phyloP scores from a whole-genome alignment of 2,888 invertebrate genomes.

The Pterostichus niger region DNA sequence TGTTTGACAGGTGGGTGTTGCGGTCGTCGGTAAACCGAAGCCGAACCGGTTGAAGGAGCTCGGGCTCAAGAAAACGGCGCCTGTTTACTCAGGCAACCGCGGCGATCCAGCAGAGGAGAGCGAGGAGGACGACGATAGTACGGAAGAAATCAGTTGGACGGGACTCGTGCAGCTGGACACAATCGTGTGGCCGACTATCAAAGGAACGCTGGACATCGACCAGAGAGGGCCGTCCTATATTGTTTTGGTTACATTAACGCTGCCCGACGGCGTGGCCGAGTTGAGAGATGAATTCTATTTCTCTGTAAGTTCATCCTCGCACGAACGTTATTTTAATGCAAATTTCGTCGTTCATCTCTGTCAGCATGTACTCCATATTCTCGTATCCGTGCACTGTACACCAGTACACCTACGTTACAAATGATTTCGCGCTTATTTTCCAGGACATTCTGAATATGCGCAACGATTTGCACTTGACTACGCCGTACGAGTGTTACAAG shows the following conservation, averaged over 20 bases:
- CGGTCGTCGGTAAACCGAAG: slow-evolving; percentile 75
- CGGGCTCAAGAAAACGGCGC: slow-evolving; percentile 73
- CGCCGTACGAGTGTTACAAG: slow-evolving; percentile 78
- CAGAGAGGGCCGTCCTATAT: slow-evolving; percentile 78
- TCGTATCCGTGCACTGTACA: background rate
- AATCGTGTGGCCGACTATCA: slow-evolving; percentile 80
- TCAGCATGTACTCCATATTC: slow-evolving; percentile 40
- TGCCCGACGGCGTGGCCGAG: slow-evolving; percentile 80
- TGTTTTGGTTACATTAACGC: slow-evolving; percentile 77
- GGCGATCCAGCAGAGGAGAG: slow-evolving; percentile 71
- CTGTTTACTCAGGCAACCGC: slow-evolving; percentile 72
- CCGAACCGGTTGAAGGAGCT: slow-evolving; percentile 75
- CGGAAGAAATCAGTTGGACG: slow-evolving; percentile 79
- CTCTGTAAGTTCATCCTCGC: slow-evolving; percentile 75
- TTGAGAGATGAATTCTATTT: slow-evolving; percentile 80
- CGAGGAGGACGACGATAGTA: slow-evolving; percentile 75
- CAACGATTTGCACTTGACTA: slow-evolving; percentile 80
- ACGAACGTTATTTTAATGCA: slow-evolving; percentile 69
- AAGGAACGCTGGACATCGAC: slow-evolving; percentile 79
- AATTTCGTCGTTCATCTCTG: slow-evolving; percentile 65
- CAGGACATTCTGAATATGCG: slow-evolving; percentile 78
- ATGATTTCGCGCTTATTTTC: slow-evolving; percentile 67
- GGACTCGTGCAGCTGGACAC: slow-evolving; percentile 81
- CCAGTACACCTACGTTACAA: slow-evolving; percentile 14
- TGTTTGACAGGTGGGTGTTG: slow-evolving; percentile 75